phyloP scores from a whole-genome alignment of 2,797 vertebrate species.

The Sorex maritimensis region DNA sequence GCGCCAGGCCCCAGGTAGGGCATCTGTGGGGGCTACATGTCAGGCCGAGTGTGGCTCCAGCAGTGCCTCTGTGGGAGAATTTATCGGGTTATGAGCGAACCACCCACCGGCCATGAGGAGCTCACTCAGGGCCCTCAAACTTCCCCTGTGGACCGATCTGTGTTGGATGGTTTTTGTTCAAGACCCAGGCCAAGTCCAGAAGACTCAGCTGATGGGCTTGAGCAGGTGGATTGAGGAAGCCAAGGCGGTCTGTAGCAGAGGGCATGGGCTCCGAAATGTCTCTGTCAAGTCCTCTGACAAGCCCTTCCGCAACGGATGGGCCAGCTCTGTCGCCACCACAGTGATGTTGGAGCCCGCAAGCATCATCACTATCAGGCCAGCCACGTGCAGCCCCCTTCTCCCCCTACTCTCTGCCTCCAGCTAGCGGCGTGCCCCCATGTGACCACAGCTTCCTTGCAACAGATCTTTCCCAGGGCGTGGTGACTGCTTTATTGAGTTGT shows the following conservation, averaged over 20 bases:
- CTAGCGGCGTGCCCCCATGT: fast-evolving
- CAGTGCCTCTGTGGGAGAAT: not conserved
- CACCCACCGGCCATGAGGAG: not conserved
- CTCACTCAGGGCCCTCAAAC: not conserved
- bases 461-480: not conserved
- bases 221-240: not conserved
- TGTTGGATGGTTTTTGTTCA: not conserved
- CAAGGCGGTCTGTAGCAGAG: not conserved
- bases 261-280: not conserved
- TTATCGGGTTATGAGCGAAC: not conserved
- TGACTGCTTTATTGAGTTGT: slow-evolving; percentile 13
- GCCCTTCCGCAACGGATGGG: not conserved
- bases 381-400: too few species aligned
- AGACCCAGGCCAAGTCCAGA: not conserved
- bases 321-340: not conserved
- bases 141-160: not conserved
- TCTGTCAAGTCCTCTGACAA: not conserved
- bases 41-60: not conserved
- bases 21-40: not conserved
- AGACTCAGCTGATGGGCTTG: not conserved
- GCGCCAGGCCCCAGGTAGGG: too few species aligned
- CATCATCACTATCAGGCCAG: not conserved
- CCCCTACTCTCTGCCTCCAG: not conserved
- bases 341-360: not conserved
- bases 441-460: slow-evolving; percentile 5